phyloP scores from a whole-genome alignment of 2,113 vertebrate genomes.

The Verasper variegatus region DNA sequence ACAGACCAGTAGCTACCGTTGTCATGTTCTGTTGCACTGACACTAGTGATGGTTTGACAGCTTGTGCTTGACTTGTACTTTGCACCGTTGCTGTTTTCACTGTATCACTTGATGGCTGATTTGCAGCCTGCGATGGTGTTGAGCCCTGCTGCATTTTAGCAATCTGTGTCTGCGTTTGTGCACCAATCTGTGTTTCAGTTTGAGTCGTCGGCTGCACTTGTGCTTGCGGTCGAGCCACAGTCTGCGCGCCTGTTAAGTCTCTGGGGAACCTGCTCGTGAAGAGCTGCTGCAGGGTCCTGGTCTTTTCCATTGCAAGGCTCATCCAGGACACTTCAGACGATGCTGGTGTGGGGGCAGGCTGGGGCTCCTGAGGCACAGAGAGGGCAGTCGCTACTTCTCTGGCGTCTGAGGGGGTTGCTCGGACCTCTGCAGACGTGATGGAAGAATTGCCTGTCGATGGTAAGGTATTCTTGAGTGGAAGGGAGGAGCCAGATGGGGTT shows the following conservation, averaged over 20 bases:
- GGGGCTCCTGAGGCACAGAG: constrained; percentile 35
- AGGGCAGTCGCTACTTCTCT: constrained; percentile 41
- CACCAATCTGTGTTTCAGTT: constrained; percentile 29
- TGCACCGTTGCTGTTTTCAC: constrained; percentile 27
- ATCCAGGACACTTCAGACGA: constrained; percentile 87
- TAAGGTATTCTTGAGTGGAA: constrained; percentile 31
- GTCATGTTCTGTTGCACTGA: constrained; percentile 37
- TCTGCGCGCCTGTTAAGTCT: constrained; percentile 64
- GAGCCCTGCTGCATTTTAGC: constrained; percentile 31
- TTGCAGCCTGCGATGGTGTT: constrained; percentile 24
- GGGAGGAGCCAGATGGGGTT: constrained; percentile 24
- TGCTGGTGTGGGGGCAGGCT: constrained; percentile 27
- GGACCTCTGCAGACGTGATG: too few species aligned
- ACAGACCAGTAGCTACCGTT: constrained; percentile 1
- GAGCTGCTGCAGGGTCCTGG: constrained; percentile 85
- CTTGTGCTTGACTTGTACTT: constrained; percentile 36
- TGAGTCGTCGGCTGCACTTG: constrained; percentile 32
- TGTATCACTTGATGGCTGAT: constrained; percentile 18
- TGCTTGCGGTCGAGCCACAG: constrained; percentile 39
- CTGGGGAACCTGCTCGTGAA: constrained; percentile 77
- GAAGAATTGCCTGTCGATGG: neutral
- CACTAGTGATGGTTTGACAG: constrained; percentile 31
- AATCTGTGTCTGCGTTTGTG: constrained; percentile 31
- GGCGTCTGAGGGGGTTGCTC: too few species aligned
- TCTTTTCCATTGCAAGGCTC: constrained; percentile 88